These are phyloP conservation scores for Phalacrocorax pelagicus DNA, from an alignment of 2,113 vertebrate species.

Conservation along the genomic window DNA sequence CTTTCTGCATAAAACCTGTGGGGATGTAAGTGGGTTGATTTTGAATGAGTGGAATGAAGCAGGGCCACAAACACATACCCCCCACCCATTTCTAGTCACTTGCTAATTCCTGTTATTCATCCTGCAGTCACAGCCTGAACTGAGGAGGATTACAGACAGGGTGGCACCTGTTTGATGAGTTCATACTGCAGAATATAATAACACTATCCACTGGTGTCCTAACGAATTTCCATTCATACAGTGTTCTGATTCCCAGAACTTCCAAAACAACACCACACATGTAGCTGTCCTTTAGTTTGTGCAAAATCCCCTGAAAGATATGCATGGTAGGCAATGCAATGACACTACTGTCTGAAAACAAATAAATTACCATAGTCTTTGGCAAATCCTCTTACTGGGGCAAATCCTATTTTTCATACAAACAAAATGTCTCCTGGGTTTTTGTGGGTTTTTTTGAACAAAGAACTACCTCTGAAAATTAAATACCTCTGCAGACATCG, in stretches of 20 bases:
- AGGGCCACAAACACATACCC: accelerated
- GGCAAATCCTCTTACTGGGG: background rate
- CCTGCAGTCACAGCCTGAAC: background rate
- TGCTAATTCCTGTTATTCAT: background rate
- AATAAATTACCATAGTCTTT: background rate
- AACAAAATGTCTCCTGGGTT: background rate
- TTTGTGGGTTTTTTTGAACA: background rate
- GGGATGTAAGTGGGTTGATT: background rate
- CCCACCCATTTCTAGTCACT: background rate
- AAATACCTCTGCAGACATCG: background rate
- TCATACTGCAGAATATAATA: background rate
- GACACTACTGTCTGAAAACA: background rate
- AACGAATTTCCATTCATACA: background rate
- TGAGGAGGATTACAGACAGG: background rate
- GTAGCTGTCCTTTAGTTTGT: background rate
- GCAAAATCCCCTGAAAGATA: background rate
- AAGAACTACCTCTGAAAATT: background rate
- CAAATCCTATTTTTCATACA: background rate
- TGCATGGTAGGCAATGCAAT: background rate
- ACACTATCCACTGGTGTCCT: background rate
- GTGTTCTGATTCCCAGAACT: background rate
- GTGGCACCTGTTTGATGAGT: background rate
- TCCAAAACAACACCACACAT: background rate
- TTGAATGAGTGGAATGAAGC: background rate
- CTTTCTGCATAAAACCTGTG: background rate